Evolutionary conservation across 2,113 vertebrate species (phyloP).

Genomic region (Neoarius graeffei): DNA sequence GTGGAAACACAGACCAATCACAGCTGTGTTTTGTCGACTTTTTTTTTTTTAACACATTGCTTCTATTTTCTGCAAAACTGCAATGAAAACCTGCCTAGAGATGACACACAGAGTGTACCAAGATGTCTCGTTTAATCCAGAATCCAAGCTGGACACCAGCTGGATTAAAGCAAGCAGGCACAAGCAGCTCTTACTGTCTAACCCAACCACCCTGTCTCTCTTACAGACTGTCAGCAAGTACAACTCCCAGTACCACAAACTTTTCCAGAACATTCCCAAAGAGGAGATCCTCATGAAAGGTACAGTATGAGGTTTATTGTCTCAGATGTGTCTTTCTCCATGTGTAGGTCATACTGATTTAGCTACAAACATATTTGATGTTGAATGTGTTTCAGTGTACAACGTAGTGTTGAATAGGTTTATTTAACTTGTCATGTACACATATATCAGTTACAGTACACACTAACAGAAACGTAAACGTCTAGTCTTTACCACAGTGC

Average conservation of each 20-base stretch:
- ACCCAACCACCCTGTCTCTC: slow-evolving; percentile 63
- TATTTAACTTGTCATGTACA: neutral
- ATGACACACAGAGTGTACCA: slow-evolving; percentile 28
- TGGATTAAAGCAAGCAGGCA: slow-evolving; percentile 55
- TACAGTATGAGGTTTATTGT: slow-evolving; percentile 57
- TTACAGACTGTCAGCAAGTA: slow-evolving; percentile 92
- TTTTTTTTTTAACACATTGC: too few species aligned
- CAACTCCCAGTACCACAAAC: slow-evolving; percentile 96
- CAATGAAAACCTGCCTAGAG: too few species aligned
- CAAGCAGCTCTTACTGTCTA: slow-evolving; percentile 67
- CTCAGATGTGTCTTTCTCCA: neutral
- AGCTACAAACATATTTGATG: neutral
- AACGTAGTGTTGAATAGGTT: neutral
- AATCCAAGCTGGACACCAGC: slow-evolving; percentile 57
- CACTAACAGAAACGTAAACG: neutral
- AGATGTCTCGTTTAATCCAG: slow-evolving; percentile 73
- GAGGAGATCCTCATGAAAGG: slow-evolving; percentile 96
- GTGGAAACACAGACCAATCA: too few species aligned
- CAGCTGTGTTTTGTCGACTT: too few species aligned
- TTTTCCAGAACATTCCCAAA: slow-evolving; percentile 89
- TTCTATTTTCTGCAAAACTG: too few species aligned
- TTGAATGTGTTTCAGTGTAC: neutral
- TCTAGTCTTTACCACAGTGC: neutral
- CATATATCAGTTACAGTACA: neutral
- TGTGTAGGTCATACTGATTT: neutral